A percentile compares a stretch with the other conserved stretches of the same genome.
phyloP scores from a whole-genome alignment of 2,888 invertebrate genomes.

The Lamproptera curius region DNA sequence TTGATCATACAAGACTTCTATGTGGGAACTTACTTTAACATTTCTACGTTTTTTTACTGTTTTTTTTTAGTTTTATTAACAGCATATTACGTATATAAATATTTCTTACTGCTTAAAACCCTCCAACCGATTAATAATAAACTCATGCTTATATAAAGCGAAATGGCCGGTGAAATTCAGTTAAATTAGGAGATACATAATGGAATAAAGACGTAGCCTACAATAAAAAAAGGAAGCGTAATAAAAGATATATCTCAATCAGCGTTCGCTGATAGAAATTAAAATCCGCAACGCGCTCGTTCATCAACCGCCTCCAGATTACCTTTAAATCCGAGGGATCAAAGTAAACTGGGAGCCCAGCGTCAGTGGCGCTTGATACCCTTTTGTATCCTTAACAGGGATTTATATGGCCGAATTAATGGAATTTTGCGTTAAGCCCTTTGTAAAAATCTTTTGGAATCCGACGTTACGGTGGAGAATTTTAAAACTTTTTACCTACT shows the following conservation, averaged over 20 bases:
- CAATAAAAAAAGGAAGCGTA: too few species aligned
- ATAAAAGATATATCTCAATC: constrained; percentile 8
- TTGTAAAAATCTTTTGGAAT: constrained; percentile 41
- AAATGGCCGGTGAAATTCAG: too few species aligned
- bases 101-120: too few species aligned
- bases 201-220: too few species aligned
- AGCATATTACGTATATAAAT: too few species aligned
- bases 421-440: constrained; percentile 49
- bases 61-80: too few species aligned
- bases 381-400: constrained; percentile 40
- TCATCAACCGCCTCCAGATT: constrained; percentile 21
- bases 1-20: too few species aligned
- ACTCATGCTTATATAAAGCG: too few species aligned
- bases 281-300: constrained; percentile 18
- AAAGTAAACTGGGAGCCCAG: constrained; percentile 22
- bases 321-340: constrained; percentile 23
- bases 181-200: too few species aligned
- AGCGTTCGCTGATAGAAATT: constrained; percentile 21
- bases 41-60: too few species aligned
- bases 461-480: constrained; percentile 23
- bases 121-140: too few species aligned
- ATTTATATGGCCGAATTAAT: constrained; percentile 57
- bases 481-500: constrained; percentile 1
- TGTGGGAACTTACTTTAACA: too few species aligned
- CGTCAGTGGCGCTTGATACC: constrained; percentile 20